Evolutionary conservation across 2,113 vertebrate genomes (phyloP), one percentile per base, ranked within the genome.

Genomic region (Paralichthys olivaceus): DNA sequence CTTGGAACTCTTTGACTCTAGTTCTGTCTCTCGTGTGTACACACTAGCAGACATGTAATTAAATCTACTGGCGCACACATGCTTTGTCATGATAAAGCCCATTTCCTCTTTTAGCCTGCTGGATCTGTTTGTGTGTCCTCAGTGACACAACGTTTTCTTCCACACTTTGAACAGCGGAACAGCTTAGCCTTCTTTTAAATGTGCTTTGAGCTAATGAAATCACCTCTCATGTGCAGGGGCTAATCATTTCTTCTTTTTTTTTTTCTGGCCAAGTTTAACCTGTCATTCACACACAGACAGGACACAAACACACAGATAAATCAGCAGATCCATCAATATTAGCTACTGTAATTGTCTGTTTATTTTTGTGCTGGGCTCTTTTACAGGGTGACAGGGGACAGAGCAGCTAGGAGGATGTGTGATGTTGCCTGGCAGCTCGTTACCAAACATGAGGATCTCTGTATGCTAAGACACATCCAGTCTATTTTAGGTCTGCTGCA

Each of bases 201-300:
- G n/a, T 23, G 47, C 63, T 29, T 51, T 79, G 37, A 89, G 80
- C 73, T 87, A 51, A 80, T 84, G 79, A 86, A 84, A 84, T 77
- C 9, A 37, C 26, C 29, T 49, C 40, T 37, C 0, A 20, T 76
- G 68, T 32, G 20, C 13, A 61, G 58, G 6, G 28, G 28, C 34
- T 70, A 25, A 79, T 82, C 43, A 54, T 78, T 43, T 77, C 32
- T 55, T 66, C 23, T 53, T 7, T 53, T n/a, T 53, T n/a, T 53
- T 53, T n/a, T 4, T 3, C 11, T 2, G 47, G 22, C 22, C 37
- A 25, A 13, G 14, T 22, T 15, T 56, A 14, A n/a, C 61, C 43
- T 63, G 29, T 43, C 47, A 56, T 59, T 4, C 23, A 43, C 28
- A 53, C 22, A 53, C 4, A 37, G 5, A 60, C 17, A 19, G 29